Percentiles rank a stretch among this genome's conserved stretches.
phyloP scores from a whole-genome alignment of 2,797 vertebrate species.

The Coccyzus lansbergi region DNA sequence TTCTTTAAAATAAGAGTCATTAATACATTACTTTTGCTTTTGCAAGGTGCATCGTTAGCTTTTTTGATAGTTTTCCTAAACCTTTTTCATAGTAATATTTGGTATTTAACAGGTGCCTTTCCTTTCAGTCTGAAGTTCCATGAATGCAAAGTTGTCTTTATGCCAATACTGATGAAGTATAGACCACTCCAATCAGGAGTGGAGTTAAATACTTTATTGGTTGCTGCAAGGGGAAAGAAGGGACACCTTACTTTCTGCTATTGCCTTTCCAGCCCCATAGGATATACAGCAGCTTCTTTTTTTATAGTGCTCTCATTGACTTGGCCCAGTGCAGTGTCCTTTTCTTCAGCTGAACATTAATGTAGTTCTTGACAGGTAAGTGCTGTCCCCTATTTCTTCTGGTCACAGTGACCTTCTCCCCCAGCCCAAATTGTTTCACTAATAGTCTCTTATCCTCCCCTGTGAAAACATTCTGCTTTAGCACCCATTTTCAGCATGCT shows the following conservation, averaged over 20 bases:
- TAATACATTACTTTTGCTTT: neutral
- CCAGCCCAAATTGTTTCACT: neutral
- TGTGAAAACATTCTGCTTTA: neutral
- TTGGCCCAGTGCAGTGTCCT: neutral
- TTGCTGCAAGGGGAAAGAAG: neutral
- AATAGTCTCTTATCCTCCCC: neutral
- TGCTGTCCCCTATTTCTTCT: accelerated
- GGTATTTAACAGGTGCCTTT: neutral
- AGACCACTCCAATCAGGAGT: neutral
- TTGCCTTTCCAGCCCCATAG: neutral
- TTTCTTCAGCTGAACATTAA: neutral
- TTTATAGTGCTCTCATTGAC: neutral
- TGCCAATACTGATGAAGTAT: neutral
- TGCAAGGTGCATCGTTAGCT: neutral
- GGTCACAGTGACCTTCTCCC: neutral
- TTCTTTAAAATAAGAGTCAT: neutral
- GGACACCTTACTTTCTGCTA: neutral
- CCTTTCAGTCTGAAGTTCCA: neutral
- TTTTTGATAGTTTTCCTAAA: neutral
- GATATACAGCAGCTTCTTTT: neutral
- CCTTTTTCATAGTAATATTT: neutral
- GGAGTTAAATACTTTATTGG: neutral
- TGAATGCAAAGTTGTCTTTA: neutral
- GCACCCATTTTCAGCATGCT: neutral
- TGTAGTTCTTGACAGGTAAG: neutral